Conservation (phyloP, 2,113 vertebrate genomes). For the Pristiophorus japonicus region DNA sequence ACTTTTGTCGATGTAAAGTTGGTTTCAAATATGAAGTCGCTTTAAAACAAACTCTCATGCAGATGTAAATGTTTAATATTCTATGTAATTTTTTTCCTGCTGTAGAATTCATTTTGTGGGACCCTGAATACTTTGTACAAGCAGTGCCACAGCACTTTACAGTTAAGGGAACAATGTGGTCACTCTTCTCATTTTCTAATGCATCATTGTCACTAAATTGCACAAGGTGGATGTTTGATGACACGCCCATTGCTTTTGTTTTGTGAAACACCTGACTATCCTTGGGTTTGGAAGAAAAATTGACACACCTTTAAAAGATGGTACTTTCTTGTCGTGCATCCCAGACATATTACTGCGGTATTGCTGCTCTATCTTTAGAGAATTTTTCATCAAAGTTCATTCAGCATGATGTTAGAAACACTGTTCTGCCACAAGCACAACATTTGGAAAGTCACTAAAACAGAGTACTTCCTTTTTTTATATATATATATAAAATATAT, state of each 20-base stretch:
- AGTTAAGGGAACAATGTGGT: slow-evolving; percentile 9
- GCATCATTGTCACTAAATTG: not conserved
- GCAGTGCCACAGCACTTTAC: not conserved
- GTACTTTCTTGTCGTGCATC: not conserved
- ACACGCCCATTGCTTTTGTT: not conserved
- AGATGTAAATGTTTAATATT: not conserved
- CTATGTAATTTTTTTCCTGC: not conserved
- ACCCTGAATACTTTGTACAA: slow-evolving; percentile 8
- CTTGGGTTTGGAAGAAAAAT: not conserved
- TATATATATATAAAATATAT: too few relatives aligned
- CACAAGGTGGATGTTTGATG: not conserved
- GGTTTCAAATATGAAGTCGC: not conserved
- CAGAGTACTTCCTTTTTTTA: not conserved
- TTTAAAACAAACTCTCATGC: not conserved
- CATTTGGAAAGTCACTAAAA: not conserved
- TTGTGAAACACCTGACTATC: not conserved
- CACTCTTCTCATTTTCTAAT: not conserved
- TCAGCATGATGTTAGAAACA: not conserved
- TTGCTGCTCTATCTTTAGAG: not conserved
- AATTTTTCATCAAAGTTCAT: not conserved
- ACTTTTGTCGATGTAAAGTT: not conserved
- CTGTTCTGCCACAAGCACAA: slow-evolving; percentile 11
- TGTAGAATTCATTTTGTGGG: not conserved
- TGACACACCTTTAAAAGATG: not conserved
- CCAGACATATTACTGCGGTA: not conserved